Conservation (phyloP, 2,797 vertebrate species). For the Halcyon leucocephala region DNA sequence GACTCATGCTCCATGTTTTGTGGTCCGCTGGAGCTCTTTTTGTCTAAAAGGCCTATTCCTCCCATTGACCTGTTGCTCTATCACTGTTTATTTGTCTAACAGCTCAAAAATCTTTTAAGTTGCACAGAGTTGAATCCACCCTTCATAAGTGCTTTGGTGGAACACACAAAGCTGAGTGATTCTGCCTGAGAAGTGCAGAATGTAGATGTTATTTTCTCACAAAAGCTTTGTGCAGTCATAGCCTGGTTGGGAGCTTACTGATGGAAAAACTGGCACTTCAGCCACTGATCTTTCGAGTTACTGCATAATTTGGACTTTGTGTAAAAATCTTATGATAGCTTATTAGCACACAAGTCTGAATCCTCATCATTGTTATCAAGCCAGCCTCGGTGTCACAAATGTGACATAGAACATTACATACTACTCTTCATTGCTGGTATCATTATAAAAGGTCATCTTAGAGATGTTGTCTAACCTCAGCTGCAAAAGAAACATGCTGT, state of each 20-base stretch:
- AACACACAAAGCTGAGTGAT: neutral
- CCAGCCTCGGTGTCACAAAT: neutral
- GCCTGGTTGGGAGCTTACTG: neutral
- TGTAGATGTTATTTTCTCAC: neutral
- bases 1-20: neutral
- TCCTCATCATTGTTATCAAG: neutral
- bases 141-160: neutral
- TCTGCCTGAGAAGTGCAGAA: neutral
- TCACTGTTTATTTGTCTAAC: neutral
- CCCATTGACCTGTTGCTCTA: neutral
- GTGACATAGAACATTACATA: neutral
- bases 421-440: neutral
- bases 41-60: neutral
- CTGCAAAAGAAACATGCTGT: neutral
- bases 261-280: neutral
- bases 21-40: neutral
- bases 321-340: neutral
- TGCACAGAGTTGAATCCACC: neutral
- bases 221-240: neutral
- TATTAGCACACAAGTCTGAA: neutral
- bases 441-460: neutral
- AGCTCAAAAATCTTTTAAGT: neutral
- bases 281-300: neutral
- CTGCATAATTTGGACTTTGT: neutral
- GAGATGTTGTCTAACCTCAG: neutral